Base-by-base conservation (phyloP, 2,797 vertebrate genomes). In the Bovichtus diacanthus region DNA sequence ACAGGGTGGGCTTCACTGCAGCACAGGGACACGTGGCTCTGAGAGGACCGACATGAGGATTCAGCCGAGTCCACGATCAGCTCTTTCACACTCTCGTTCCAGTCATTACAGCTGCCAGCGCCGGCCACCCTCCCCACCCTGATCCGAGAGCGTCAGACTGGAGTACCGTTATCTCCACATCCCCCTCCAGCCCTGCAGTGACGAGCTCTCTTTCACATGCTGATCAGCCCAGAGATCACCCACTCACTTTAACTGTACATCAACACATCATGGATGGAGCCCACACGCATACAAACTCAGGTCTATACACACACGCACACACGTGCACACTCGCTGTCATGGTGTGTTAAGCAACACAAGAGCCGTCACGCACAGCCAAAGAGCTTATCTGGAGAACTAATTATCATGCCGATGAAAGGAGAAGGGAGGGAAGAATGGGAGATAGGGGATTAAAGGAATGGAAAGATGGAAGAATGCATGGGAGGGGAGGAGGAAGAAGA, bases 341-440 rank as follows among this genome's bases (percentile, higher is more conserved):
- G 78, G 68, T 65, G 63, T 8, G 70, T 91, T 81, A 76, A 53
- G 71, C 70, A 62, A 82, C 87, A 89, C 74, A 78, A 68, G 81
- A 68, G 63, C 67, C 19, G 50, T 64, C 85, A 74, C 38, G 47
- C 84, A 67, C 71, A 58, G 43, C 71, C 83, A 70, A 81, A 54
- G 65, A 70, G 90, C 87, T 92, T 89, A 90, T 92, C 88, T 74
- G 64, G 67, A 87, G 83, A 78, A 80, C 80, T 91, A 88, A 91
- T 94, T 90, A 91, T 88, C 78, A 43, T 13, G 44, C 74, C 82
- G 74, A 43, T 85, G 74, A 84, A 82, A 85, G 64, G 69, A 81
- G 60, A 67, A 34, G 21, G 58, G 63, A 68, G 29, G 46, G 70
- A 78, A 67, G 47, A 70, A 74, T 16, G 69, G 49, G 63, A 73